Evolutionary conservation across 2,797 vertebrate species (phyloP).

Genomic region (Zalophus californianus): DNA sequence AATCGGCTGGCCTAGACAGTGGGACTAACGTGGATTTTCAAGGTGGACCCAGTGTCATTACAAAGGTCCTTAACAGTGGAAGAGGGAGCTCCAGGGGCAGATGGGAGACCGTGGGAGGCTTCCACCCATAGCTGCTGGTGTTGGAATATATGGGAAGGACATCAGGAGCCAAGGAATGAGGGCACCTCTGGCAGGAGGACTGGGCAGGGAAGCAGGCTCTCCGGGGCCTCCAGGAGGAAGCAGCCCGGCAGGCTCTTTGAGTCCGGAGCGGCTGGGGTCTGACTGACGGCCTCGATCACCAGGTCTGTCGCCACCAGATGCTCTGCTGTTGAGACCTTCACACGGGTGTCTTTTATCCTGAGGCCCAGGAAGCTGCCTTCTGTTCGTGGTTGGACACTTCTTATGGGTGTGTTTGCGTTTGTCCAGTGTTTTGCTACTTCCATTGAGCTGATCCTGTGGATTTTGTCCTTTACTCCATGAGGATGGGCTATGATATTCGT

Average conservation of each 20-base stretch:
- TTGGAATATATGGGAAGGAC: background rate
- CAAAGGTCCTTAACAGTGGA: background rate
- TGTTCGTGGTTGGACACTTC: background rate
- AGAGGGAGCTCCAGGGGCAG: background rate
- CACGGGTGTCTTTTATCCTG: no score
- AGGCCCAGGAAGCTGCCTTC: background rate
- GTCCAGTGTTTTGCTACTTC: background rate
- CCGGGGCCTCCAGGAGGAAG: background rate
- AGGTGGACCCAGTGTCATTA: background rate
- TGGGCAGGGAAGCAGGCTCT: fast-evolving
- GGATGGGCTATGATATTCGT: fast-evolving
- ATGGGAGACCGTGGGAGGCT: fast-evolving
- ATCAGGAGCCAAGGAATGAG: background rate
- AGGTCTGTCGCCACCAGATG: background rate
- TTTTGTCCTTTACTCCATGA: background rate
- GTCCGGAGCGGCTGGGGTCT: no score
- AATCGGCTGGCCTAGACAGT: background rate
- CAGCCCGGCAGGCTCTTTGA: no score
- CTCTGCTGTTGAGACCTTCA: background rate
- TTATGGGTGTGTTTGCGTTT: background rate
- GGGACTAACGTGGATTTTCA: background rate
- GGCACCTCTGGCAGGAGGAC: background rate
- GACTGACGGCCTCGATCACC: background rate
- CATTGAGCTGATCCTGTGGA: background rate
- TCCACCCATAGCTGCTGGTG: background rate